A percentile compares a stretch with the other conserved stretches of the same genome.
Evolutionary conservation across 2,888 invertebrate genomes (phyloP).

Genomic region (Eumerus sabulonum): DNA sequence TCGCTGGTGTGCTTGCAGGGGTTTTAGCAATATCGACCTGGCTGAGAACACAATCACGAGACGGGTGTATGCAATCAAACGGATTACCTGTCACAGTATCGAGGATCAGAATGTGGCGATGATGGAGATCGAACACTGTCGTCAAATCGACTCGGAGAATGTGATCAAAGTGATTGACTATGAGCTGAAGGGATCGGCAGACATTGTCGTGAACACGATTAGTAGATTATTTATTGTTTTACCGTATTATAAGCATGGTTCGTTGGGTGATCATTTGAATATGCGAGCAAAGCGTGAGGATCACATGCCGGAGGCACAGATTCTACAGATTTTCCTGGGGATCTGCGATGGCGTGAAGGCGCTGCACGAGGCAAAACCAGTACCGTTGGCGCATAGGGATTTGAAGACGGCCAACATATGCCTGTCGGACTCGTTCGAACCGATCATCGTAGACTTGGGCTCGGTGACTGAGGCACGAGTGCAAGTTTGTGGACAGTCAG

Average conservation of each 20-base stretch:
- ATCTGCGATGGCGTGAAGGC: conserved; percentile 87
- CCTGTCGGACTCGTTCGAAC: conserved; percentile 84
- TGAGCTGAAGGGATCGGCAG: conserved; percentile 82
- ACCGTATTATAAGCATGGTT: conserved; percentile 89
- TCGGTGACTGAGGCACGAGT: conserved; percentile 84
- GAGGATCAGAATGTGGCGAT: conserved; percentile 87
- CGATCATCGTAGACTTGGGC: conserved; percentile 91
- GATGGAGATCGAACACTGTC: conserved; percentile 87
- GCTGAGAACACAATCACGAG: conserved; percentile 84
- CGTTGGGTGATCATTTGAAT: conserved; percentile 85
- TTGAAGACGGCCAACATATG: conserved; percentile 92
- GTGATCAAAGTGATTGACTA: conserved; percentile 87
- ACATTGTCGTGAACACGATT: conserved; percentile 84
- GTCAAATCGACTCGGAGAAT: conserved; percentile 85
- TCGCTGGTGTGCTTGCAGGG: conserved; percentile 80
- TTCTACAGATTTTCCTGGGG: conserved; percentile 85
- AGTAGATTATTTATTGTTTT: conserved; percentile 87
- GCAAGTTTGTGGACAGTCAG: conserved; percentile 83
- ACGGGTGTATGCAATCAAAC: conserved; percentile 87
- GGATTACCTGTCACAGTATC: conserved; percentile 88
- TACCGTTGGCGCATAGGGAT: conserved; percentile 90
- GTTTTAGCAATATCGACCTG: conserved; percentile 89
- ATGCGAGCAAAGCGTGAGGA: conserved; percentile 81
- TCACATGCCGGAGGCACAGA: conserved; percentile 83
- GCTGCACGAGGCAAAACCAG: conserved; percentile 86